Evolutionary conservation across 2,113 vertebrate species (phyloP), one percentile per base, ranked within the genome.

Genomic region (Lepisosteus oculatus): DNA sequence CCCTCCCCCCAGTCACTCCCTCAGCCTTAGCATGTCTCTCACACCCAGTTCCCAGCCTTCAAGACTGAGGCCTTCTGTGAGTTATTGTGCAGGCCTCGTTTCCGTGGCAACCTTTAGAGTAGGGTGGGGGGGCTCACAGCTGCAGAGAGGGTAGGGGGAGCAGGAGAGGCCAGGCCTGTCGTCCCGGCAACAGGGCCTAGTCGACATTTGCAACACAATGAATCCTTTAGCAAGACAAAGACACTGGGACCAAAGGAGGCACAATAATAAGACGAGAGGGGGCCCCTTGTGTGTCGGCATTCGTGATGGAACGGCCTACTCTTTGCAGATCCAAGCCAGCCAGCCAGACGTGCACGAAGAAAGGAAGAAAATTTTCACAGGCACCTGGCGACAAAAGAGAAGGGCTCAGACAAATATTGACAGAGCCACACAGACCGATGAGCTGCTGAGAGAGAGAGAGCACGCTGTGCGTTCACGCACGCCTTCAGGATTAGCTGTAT

Each of bases 81-180:
- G 62, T 64, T 78, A 85, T 90, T 92, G 86, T 87, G 81, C 63
- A 61, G 67, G n/a, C 63, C 68, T 51, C n/a, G 77, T 92, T 86
- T 85, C 90, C 88, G 89, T 84, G 78, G 86, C 76, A 93, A 90
- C 90, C 85, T 92, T 91, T 91, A 85, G 89, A 87, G 76, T 61
- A 6, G 14, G 2, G 4, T 17, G 15, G 4, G 2, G 9, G 41
- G 64, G 64, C 4, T 15, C 3, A 45, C 15, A 0, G 12, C 8
- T 3, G 4, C 3, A 2, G 2, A 43, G 41, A 12, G 65, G 42
- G 65, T 29, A 44, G 47, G 9, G 47, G 9, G 47, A 15, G 59
- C 6, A 6, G 17, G 59, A 61, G 13, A 15, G 13, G 29, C 76
- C 77, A 81, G 66, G 71, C 63, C 67, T 4, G 2, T 64, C 41